Conservation (phyloP, 2,113 vertebrate genomes). For the Tautogolabrus adspersus region DNA sequence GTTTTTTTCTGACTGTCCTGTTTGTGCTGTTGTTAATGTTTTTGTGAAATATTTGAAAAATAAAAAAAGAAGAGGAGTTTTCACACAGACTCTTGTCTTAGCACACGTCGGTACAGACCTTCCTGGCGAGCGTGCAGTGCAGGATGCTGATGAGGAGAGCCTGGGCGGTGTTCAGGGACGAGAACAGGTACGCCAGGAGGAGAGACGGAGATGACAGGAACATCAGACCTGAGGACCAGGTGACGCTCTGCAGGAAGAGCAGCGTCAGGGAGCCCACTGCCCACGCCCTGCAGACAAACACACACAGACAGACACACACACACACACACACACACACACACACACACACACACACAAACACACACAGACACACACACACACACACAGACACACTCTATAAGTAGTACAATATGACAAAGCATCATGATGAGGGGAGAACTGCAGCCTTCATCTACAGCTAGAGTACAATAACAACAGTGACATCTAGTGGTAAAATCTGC, state of each 20-base stretch:
- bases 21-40: too few species aligned
- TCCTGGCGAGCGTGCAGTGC: constrained; percentile 93
- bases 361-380: neutral
- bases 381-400: too few species aligned
- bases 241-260: constrained; percentile 92
- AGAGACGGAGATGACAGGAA: constrained; percentile 92
- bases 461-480: too few species aligned
- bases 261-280: constrained; percentile 91
- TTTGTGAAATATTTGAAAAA: too few species aligned
- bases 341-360: neutral
- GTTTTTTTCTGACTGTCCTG: too few species aligned
- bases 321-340: neutral
- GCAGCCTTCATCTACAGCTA: too few species aligned
- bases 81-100: neutral
- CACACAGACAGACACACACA: neutral
- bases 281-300: constrained; percentile 86
- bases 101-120: constrained; percentile 77
- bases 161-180: constrained; percentile 94
- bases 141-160: constrained; percentile 94
- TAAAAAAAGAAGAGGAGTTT: neutral
- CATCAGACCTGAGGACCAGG: constrained; percentile 93
- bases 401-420: too few species aligned
- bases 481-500: too few species aligned
- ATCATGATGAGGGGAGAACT: too few species aligned
- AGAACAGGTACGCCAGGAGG: constrained; percentile 94